A percentile compares a stretch with the other conserved stretches of the same genome.
These are phyloP conservation scores for Barnardius zonarius DNA, from an alignment of 2,113 vertebrate species.

Conservation along the genomic window DNA sequence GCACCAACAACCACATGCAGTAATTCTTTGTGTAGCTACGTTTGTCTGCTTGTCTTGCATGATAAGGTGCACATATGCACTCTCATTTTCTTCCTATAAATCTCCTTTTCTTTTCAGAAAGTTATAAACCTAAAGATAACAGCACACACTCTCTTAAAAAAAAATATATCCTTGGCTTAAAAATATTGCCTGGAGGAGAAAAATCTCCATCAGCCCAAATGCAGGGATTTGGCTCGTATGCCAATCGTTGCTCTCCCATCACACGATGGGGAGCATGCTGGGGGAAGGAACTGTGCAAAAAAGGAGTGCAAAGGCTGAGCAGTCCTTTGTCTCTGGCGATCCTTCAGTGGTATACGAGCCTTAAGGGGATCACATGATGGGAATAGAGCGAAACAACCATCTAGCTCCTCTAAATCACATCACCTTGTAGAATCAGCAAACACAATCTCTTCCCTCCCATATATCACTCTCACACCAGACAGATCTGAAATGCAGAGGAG, in stretches of 20 bases:
- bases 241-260: background rate
- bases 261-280: background rate
- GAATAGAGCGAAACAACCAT: background rate
- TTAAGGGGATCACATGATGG: conserved; percentile 5
- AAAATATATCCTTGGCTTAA: conserved; percentile 25
- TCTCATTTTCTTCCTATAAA: conserved; percentile 46
- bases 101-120: conserved; percentile 41
- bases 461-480: conserved; percentile 42
- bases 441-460: conserved; percentile 46
- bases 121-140: conserved; percentile 50
- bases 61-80: conserved; percentile 11
- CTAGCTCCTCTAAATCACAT: conserved; percentile 54
- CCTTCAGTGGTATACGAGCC: background rate
- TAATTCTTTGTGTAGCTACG: background rate
- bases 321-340: background rate
- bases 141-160: conserved; percentile 19
- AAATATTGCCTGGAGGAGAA: conserved; percentile 12
- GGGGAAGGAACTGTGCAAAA: background rate
- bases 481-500: background rate
- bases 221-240: conserved; percentile 3
- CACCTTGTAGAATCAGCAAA: conserved; percentile 27
- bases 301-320: background rate
- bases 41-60: conserved; percentile 3
- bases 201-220: background rate
- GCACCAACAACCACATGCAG: background rate